Evolutionary conservation across 2,113 vertebrate genomes (phyloP), one percentile per base, ranked within the genome.

Genomic region (Sisor rabdophorus): DNA sequence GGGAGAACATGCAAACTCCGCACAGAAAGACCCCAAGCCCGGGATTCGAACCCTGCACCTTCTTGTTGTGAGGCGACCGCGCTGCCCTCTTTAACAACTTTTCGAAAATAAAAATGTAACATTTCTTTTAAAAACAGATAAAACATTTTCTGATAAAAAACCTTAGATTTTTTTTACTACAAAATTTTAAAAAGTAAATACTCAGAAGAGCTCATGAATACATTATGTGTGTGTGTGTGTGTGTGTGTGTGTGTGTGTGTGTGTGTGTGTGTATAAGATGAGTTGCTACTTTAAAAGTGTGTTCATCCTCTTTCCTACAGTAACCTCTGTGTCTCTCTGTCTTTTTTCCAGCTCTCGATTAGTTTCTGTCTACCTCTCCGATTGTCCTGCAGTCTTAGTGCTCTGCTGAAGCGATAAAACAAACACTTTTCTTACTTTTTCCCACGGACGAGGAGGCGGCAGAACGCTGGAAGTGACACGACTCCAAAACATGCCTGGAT

Each of bases 401-500:
- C 72, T 61, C 72, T n/a, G 72, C 79, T 26, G 26, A 71, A 85
- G 86, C 19, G 74, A 40, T 53, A 30, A 28, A 53, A 87, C 78
- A 77, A 63, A 87, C 84, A 72, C 61, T 70, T 83, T 80, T 56
- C 60, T 80, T 83, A 72, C 65, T 70, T 83, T 80, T 55, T 54
- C 79, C 52, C 47, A 52, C 24, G 69, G 63, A 63, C 79, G 80
- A 86, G 79, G 47, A 47, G 83, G 82, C 58, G 30, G 36, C 28
- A 69, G 32, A 80, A 82, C 36, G 70, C 61, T 82, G 63, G 83
- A 85, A 85, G 13, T 11, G 80, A 12, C 24, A 75, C 78, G 70
- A 30, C 76, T 22, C 60, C 12, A 59, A 69, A 80, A 87, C 80
- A 87, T 90, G 87, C 80, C 50, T 24, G 71, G 87, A 86, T 86